Base-by-base conservation (phyloP, 2,888 invertebrate species). In the Zygogramma bicolorata region DNA sequence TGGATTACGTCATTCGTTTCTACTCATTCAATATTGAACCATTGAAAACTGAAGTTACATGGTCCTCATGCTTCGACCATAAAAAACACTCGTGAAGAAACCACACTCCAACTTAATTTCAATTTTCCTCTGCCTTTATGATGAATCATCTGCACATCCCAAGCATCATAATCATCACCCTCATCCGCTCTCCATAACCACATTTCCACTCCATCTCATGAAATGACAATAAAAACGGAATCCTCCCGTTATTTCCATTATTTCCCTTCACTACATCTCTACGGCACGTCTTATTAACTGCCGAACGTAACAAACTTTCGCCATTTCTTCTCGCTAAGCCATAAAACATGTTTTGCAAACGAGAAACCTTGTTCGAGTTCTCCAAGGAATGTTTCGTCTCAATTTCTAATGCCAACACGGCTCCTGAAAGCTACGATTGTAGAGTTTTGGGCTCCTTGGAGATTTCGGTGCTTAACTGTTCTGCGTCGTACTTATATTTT, bases 341-440 rank as follows among this genome's bases (percentile, higher is more conserved):
- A 70, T 73, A 46, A 73, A 70, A 73, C 70, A 70, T 70, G 73
- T 66, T 70, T 68, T 60, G 68, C 60, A 68, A 66, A 68, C 73
- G 65, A 49, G 60, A 67, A 70, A 31, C 58, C 73, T 53, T 66
- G 70, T 66, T 61, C 60, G 57, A 75, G 71, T 66, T 70, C 68
- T 70, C 71, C 40, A 58, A 70, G 71, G 70, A 69, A 71, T 70
- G 70, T 72, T 68, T 65, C 70, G 70, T 66, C 70, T 75, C 74
- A 69, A 71, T 76, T 66, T 63, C 40, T 69, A 73, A 73, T 67
- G 63, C 65, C 68, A 63, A 73, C 65, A 53, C 22, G 6, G 58
- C 70, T 40, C 61, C 53, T 38, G 40, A 68, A 29, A 66, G 72
- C 71, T 63, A 13, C 18, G 46, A 63, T 63, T 63, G 46, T 18